A percentile compares a stretch with the other conserved stretches of the same genome.
Conservation (phyloP, 2,113 vertebrate species). For the Crotalus viridis region DNA sequence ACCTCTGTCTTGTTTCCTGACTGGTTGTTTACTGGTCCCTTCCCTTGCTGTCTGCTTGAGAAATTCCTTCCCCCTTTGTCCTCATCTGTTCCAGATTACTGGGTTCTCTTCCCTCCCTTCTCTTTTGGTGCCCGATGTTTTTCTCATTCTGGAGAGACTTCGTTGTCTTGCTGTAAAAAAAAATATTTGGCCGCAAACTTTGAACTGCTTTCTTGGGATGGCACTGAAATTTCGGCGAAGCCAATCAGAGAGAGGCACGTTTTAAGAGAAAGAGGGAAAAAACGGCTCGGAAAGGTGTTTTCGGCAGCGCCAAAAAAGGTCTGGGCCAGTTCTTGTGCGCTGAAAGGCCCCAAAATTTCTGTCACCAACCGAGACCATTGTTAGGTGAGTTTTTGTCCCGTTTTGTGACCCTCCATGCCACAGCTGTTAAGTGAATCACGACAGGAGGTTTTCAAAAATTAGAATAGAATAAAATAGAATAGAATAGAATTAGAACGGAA, state of each 20-base stretch:
- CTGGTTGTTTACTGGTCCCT: not conserved
- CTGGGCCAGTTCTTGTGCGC: not conserved
- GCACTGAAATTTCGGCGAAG: not conserved
- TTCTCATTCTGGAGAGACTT: not conserved
- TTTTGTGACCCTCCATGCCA: too few species aligned
- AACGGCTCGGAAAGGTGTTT: not conserved
- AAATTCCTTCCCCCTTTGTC: slow-evolving; percentile 4
- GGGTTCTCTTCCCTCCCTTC: not conserved
- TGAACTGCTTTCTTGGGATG: not conserved
- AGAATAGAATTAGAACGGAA: too few species aligned
- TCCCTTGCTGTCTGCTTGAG: not conserved
- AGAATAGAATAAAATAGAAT: too few species aligned
- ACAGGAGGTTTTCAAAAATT: too few species aligned
- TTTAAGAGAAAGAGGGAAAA: not conserved
- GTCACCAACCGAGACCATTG: too few species aligned
- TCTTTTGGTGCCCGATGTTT: not conserved
- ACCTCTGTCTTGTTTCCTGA: too few species aligned
- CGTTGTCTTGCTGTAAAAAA: slow-evolving; percentile 7
- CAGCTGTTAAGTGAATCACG: too few species aligned
- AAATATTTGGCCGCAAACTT: not conserved
- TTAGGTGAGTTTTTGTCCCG: too few species aligned
- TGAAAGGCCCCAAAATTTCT: too few species aligned
- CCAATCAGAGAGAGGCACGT: not conserved
- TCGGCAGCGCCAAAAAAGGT: accelerated
- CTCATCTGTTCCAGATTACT: slow-evolving; percentile 19